Evolutionary conservation across 2,113 vertebrate genomes (phyloP), one percentile per base, ranked within the genome.

Genomic region (Orcinus orca): DNA sequence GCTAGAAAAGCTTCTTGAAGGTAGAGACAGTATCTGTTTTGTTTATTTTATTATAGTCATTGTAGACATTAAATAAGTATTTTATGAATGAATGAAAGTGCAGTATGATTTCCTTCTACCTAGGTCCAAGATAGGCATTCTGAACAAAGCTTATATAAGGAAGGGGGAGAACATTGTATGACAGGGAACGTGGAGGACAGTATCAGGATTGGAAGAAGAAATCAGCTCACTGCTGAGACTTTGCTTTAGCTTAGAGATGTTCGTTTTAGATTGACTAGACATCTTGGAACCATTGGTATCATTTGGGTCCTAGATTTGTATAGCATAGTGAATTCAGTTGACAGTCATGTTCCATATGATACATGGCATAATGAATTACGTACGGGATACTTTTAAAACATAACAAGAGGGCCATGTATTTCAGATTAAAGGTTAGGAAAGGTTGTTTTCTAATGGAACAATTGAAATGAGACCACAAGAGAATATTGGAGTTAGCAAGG

Each of bases 191-290:
- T 50, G 65, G 58, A 70, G 65, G 63, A n/a, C 33, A 29, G 74
- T n/a, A 53, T 84, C 50, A 71, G 79, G 77, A 94, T 31, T 47
- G 58, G 29, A 7, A n/a, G 33, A 68, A 88, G 33, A 89, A 68
- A 85, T 84, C 65, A 90, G 29, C 71, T 81, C 14, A 21, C 41
- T 83, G 47, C 44, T 1, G 8, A 65, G 44, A 62, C 58, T 85
- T 95, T 93, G 76, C 71, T 47, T 93, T 82, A 80, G 41, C 18
- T 73, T 50, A 53, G 44, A 90, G 89, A 70, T 71, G 31, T 33
- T 84, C n/a, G 2, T 87, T 96, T 96, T 92, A 23, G 60, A 60
- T 63, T 96, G 76, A 82, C 50, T 50, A 58, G n/a, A 81, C 31
- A 76, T 93, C 67, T 92, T 47, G 25, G 84, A 90, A 71, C 67